Evolutionary conservation across 92 coral and sea anemone species (phyloP), one percentile per base, ranked within the genome.

Genomic region (Nematostella vectensis): DNA sequence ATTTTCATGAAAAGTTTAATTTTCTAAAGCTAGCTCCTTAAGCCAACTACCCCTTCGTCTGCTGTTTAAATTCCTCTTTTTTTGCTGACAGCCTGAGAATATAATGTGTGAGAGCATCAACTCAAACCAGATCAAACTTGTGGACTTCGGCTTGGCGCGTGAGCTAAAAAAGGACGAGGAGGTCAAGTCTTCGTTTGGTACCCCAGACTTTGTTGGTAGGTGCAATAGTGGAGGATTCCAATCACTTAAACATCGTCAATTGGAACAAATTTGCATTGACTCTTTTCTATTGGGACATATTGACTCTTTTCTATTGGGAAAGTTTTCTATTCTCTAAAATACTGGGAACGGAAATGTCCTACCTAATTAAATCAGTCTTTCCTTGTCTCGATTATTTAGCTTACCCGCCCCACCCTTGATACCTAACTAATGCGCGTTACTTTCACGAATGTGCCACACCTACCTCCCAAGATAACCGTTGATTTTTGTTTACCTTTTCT

Each of bases 201-300:
- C 98, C 1, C 98, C 98, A 19, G 98, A 91, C 47, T 91, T 91
- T 63, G 93, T 91, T 33, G 98, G 96, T 88, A 68, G 59, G 83
- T 65, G 8, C 1, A n/a, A 24, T 47, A 19, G 37, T 27, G 10
- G 8, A 12, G n/a, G n/a, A 43, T 17, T 22, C 6, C n/a, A n/a
- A n/a, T n/a, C n/a, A n/a, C n/a, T n/a, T n/a, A n/a, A n/a, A n/a
- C n/a, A n/a, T n/a, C n/a, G n/a, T n/a, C n/a, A n/a, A n/a, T n/a
- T n/a, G n/a, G n/a, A n/a, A n/a, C n/a, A n/a, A n/a, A n/a, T n/a
- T n/a, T n/a, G n/a, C n/a, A n/a, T n/a, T n/a, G n/a, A n/a, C n/a
- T n/a, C n/a, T n/a, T n/a, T n/a, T n/a, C 78, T 54, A 75, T 63
- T 51, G 47, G 22, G 50, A 24, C 37, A 63, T 48, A n/a, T 55